Evolutionary conservation across 2,113 vertebrate species (phyloP).

Genomic region (Cettia cetti): DNA sequence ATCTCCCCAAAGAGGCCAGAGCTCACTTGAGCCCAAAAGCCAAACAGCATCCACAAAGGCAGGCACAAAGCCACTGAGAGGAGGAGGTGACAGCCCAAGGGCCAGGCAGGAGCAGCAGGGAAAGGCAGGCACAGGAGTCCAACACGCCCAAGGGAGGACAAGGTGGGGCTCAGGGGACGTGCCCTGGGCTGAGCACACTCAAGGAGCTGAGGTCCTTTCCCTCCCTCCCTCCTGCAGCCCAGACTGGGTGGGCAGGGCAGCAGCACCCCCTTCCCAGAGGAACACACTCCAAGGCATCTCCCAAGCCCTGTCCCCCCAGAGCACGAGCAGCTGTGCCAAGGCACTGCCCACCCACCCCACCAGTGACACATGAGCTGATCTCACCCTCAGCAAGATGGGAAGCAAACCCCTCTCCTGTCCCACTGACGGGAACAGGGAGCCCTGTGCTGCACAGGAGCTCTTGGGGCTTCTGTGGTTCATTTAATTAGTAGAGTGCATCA

Average conservation of each 20-base stretch:
- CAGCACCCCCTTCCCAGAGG: fast-evolving
- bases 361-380: fast-evolving
- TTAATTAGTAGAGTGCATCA: neutral
- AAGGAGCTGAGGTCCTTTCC: neutral
- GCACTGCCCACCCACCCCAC: neutral
- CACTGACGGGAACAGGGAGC: neutral
- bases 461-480: neutral
- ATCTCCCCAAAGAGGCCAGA: fast-evolving
- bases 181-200: neutral
- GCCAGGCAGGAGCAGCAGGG: neutral
- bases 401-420: neutral
- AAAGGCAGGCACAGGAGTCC: neutral
- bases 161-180: neutral
- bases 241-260: neutral
- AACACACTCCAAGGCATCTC: neutral
- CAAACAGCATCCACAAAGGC: neutral
- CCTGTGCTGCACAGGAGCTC: neutral
- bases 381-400: neutral
- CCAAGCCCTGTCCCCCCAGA: neutral
- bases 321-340: neutral
- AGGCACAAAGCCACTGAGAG: neutral
- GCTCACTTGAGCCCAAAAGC: neutral
- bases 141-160: neutral
- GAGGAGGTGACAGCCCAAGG: neutral
- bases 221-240: neutral